These are phyloP conservation scores for Taurulus bubalis DNA, from an alignment of 2,113 vertebrate genomes.

Conservation along the genomic window DNA sequence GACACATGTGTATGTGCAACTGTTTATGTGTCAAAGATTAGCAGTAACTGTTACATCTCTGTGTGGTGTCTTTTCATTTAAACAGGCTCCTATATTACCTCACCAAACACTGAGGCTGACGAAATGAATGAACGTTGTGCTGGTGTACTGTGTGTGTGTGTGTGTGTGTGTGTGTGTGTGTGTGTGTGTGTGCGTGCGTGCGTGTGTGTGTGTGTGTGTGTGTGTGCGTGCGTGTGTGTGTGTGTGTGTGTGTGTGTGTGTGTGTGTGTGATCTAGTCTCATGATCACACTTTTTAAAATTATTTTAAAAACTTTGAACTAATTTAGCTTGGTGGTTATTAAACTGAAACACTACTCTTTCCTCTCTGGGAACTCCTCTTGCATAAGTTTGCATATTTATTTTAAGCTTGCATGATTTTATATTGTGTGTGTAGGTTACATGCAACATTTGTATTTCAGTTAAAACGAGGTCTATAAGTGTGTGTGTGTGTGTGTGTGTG, in stretches of 20 bases:
- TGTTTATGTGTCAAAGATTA: constrained; percentile 30
- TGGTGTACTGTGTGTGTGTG: neutral
- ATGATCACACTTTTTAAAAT: constrained; percentile 26
- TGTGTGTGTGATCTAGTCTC: constrained; percentile 5
- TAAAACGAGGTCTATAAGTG: neutral
- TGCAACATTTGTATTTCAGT: neutral
- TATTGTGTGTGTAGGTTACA: neutral
- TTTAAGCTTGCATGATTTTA: neutral
- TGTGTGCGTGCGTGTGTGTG: constrained; percentile 2
- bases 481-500: too few relatives aligned
- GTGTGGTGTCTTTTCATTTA: constrained; percentile 35
- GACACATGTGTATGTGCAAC: constrained; percentile 10
- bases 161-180: constrained; percentile 14
- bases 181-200: too few relatives aligned
- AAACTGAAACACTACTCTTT: constrained; percentile 3
- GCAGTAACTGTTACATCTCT: constrained; percentile 24
- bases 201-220: constrained; percentile 9
- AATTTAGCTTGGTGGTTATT: constrained; percentile 12
- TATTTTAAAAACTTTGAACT: neutral
- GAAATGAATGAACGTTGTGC: constrained; percentile 34
- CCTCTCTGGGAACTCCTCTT: neutral
- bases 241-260: constrained; percentile 1
- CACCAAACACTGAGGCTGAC: constrained; percentile 31
- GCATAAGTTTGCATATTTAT: neutral
- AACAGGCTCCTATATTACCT: constrained; percentile 28